Evolutionary conservation across 2,113 vertebrate species (phyloP).

Genomic region (Vimba vimba): DNA sequence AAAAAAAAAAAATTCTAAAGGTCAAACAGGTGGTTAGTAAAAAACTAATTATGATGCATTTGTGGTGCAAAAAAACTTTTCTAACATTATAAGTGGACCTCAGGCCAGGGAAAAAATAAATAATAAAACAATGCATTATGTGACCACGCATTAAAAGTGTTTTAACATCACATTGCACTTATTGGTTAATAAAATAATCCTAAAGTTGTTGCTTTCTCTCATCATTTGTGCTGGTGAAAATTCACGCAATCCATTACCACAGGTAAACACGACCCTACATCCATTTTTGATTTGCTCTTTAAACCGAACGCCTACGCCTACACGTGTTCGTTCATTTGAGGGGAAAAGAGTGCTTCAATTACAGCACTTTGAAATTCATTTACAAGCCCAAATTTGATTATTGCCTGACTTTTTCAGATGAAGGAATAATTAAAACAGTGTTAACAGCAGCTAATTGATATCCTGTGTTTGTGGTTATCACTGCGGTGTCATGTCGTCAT

Average conservation of each 20-base stretch:
- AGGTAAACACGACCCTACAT: constrained; percentile 55
- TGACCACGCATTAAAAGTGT: constrained; percentile 1
- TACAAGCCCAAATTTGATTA: constrained; percentile 56
- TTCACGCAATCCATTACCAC: constrained; percentile 49
- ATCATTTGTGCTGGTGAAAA: constrained; percentile 27
- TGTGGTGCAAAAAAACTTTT: background rate
- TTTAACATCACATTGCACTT: constrained; percentile 17
- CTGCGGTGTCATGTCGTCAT: constrained; percentile 48
- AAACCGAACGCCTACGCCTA: constrained; percentile 39
- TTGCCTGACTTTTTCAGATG: constrained; percentile 56
- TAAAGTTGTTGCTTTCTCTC: constrained; percentile 16
- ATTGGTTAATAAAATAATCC: constrained; percentile 22
- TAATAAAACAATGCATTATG: background rate
- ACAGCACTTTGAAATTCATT: constrained; percentile 60
- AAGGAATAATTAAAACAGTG: constrained; percentile 53
- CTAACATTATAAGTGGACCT: background rate
- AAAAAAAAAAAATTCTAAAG: background rate
- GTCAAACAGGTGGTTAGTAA: background rate
- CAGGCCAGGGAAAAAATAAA: background rate
- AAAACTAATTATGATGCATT: background rate
- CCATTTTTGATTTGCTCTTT: constrained; percentile 53
- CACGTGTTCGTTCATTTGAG: constrained; percentile 50
- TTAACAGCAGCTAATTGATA: constrained; percentile 58
- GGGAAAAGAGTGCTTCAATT: constrained; percentile 54
- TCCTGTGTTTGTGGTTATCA: constrained; percentile 52